Evolutionary conservation across 2,113 vertebrate genomes (phyloP), one percentile per base, ranked within the genome.

Genomic region (Chionodraco myersi): DNA sequence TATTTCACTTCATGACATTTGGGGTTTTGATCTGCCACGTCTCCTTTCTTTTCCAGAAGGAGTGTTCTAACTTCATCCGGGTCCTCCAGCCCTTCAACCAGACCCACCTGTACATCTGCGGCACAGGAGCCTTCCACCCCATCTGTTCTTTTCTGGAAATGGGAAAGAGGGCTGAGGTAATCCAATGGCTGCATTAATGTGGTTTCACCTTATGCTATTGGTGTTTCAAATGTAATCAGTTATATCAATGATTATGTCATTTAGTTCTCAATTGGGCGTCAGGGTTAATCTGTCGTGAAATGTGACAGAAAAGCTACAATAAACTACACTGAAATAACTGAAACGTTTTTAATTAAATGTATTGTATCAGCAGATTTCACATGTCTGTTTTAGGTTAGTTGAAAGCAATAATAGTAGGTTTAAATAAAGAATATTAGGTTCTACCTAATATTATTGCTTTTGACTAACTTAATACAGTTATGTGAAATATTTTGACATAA

Each of bases 121-220:
- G 98, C 90, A 99, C 98, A 0, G 98, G 98, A 72, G 98, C 98
- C 85, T 99, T 99, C 89, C 98, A 99, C 92, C 98, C 98, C 47
- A 93, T 98, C 93, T 99, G 98, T 83, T 95, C 97, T 77, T 99
- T 97, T 86, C 93, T 99, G 94, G 97, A 98, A 87, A 95, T 99
- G 93, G 98, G 98, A 92, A 97, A 96, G 82, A 96, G 96, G 85
- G 96, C 97, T 79, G 98, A 99, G 98, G 98, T 99, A 96, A 95
- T 48, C 6, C 14, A 49, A 21, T 5, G 7, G 0, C 10, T 54
- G 47, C 13, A 41, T 48, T 67, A 41, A 45, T 53, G 53, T 47
- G 21, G 26, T 10, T 18, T 41, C 3, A 61, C 3, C n/a, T 34
- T 57, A 80, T 64, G 48, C 45, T 51, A 0, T 5, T 13, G 4